phyloP scores from a whole-genome alignment of 2,888 invertebrate genomes.

The Autographa gamma region DNA sequence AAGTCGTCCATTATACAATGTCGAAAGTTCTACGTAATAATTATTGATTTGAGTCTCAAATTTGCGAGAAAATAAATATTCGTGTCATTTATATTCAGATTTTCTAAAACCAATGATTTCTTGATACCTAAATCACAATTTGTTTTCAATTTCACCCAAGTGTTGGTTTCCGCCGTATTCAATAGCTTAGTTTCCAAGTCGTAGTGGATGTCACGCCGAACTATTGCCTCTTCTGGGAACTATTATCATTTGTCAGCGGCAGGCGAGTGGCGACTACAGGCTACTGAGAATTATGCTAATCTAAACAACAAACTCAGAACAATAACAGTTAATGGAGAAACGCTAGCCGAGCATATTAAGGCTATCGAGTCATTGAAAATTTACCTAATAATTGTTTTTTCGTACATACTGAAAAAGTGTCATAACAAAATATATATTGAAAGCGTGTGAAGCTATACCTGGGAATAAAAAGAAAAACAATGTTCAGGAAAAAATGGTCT shows the following conservation, averaged over 20 bases:
- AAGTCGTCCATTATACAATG: no score
- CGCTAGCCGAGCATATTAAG: background rate
- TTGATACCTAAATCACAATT: background rate
- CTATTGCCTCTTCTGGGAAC: background rate
- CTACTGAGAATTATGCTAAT: background rate
- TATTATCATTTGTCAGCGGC: constrained; percentile 4
- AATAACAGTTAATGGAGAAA: background rate
- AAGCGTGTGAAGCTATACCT: no score
- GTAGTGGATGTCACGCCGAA: background rate
- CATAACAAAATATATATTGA: no score
- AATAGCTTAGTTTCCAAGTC: background rate
- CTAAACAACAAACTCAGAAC: background rate
- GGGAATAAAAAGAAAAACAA: constrained; percentile 60
- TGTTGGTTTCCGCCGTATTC: background rate
- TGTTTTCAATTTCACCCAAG: background rate
- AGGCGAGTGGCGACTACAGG: background rate
- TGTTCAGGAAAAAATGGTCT: constrained; percentile 79
- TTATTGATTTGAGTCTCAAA: background rate
- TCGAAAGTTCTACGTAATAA: background rate
- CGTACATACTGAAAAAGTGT: background rate
- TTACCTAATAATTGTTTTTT: background rate
- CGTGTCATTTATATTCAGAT: background rate
- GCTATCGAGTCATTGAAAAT: background rate
- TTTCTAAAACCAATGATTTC: background rate
- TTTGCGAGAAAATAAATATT: background rate